Evolutionary conservation across 1,140 invertebrate species (phyloP), one percentile per base, ranked within the genome.

Genomic region (Reticulitermes speratus): DNA sequence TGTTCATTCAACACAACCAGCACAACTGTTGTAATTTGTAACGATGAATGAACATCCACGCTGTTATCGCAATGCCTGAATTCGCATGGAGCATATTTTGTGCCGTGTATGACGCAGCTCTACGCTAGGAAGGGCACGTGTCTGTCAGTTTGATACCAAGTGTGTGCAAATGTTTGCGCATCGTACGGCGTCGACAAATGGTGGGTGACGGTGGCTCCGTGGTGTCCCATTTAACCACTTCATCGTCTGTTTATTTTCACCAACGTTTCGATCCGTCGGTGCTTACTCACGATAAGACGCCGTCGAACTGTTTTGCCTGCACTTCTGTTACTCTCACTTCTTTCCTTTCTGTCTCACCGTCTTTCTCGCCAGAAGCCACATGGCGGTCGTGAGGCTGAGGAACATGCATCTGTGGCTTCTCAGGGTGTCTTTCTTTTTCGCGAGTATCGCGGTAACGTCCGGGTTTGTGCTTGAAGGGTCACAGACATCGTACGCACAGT

Each of bases 401-500:
- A 45, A 84, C 48, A 52, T 52, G 45, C 52, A 52, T 45, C 16
- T 30, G 2, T 38, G 45, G 85, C 59, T 59, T 21, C 55, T 38
- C 2, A 59, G 21, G 21, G n/a, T 48, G 85, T 30, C 45, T 25
- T 38, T 85, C 16, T 65, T 85, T 21, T 7, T 8, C 1, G 45
- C 44, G 85, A 65, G 38, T n/a, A 3, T 83, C 38, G 82, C 83
- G 19, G 83, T 59, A 11, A 32, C 48, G 16, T 30, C 44, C 6
- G 83, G 45, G 81, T 96, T 97, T 90, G 93, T 96, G 12, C 92
- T 97, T 87, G 97, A 98, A 91, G 97, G 97, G 44, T 95, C 96
- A 0, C 93, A 95, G 86, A 96, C 95, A 89, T 97, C 97, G 6
- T 98, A 96, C 92, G 97, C 97, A 45, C 96, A 97, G 89, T 98